These are phyloP conservation scores for Eulemur mongoz DNA, from an alignment of 2,797 vertebrate genomes.

Conservation along the genomic window DNA sequence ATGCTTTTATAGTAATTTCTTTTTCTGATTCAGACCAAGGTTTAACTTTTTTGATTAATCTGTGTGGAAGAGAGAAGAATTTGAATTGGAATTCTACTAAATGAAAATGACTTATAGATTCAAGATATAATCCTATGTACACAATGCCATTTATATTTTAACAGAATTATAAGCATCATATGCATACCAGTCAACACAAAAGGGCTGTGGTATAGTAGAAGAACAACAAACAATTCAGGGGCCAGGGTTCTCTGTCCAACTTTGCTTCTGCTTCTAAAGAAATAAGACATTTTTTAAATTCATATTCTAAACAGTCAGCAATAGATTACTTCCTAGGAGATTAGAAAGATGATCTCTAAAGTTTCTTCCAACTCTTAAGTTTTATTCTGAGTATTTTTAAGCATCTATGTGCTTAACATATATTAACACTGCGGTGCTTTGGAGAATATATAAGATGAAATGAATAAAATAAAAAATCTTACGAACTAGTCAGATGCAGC, in stretches of 20 bases:
- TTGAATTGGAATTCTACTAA: conserved; percentile 13
- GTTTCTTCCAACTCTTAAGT: not conserved
- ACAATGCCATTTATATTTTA: not conserved
- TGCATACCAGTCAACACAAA: not conserved
- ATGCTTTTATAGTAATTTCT: not conserved
- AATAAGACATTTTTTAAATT: not conserved
- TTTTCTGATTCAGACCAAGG: conserved; percentile 1
- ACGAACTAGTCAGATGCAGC: not conserved
- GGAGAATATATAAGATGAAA: not conserved
- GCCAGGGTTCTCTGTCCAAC: not conserved
- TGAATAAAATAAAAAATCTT: not conserved
- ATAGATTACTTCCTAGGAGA: not conserved
- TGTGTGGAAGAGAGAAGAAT: not conserved
- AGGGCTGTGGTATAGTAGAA: not conserved
- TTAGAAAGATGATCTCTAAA: not conserved
- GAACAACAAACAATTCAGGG: not conserved
- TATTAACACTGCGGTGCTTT: not conserved
- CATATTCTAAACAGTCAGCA: not conserved
- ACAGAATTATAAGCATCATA: not conserved
- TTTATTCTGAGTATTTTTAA: conserved; percentile 21
- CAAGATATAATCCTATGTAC: not conserved
- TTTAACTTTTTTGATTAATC: not conserved
- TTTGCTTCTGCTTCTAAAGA: conserved; percentile 41
- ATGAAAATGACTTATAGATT: not conserved
- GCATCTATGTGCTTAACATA: not conserved